A percentile compares a stretch with the other conserved stretches of the same genome.
These are phyloP conservation scores for Falco naumanni DNA, from an alignment of 2,797 vertebrate species.

Conservation along the genomic window DNA sequence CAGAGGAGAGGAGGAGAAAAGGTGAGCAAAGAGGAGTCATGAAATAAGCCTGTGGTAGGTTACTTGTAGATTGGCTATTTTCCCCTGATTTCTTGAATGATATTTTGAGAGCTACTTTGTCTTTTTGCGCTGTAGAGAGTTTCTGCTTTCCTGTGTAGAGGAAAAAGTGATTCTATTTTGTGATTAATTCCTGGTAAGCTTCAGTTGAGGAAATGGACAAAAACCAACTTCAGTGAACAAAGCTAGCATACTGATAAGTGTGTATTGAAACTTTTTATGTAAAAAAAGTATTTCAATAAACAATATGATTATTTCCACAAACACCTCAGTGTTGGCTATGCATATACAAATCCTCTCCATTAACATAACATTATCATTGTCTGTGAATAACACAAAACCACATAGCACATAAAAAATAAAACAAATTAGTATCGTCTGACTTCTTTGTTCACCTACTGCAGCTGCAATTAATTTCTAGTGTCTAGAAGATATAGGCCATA, in stretches of 20 bases:
- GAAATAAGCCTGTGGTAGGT: neutral
- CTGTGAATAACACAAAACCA: neutral
- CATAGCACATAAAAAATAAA: neutral
- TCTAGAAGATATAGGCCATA: neutral
- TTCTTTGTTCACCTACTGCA: neutral
- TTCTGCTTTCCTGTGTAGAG: neutral
- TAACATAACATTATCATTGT: neutral
- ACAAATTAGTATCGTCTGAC: neutral
- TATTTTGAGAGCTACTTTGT: neutral
- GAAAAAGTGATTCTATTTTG: neutral
- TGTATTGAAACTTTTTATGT: neutral
- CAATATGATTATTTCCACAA: neutral
- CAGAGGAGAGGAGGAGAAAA: neutral
- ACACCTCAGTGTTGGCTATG: neutral
- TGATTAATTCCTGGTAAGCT: neutral
- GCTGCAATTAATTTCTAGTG: neutral
- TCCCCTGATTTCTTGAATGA: neutral
- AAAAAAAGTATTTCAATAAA: neutral
- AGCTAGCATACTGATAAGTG: neutral
- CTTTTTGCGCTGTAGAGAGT: neutral
- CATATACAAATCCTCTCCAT: neutral
- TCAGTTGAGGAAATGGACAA: neutral
- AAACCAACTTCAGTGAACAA: neutral
- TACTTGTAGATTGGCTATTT: neutral
- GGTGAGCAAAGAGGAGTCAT: neutral